Conservation (phyloP, 1,140 invertebrate species). For the Drosophila parabipectinata region DNA sequence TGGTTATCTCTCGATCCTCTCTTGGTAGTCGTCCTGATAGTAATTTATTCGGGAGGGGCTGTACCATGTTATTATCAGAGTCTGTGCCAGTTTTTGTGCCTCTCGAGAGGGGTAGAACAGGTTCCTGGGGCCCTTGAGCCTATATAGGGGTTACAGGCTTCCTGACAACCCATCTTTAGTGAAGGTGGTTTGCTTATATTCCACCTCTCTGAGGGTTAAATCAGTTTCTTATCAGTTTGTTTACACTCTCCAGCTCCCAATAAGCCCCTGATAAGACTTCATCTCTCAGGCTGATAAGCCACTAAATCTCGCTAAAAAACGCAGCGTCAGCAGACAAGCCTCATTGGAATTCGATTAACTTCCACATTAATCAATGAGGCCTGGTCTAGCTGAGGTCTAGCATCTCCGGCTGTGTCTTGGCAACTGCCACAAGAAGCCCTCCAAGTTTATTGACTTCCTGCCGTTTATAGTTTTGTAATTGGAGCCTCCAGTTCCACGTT, state of each 20-base stretch:
- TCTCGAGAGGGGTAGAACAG: not conserved
- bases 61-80: slow-evolving; percentile 70
- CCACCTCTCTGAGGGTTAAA: too few relatives aligned
- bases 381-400: not conserved
- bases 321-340: slow-evolving; percentile 11
- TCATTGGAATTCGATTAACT: slow-evolving; percentile 13
- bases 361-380: slow-evolving; percentile 24
- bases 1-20: slow-evolving; percentile 38
- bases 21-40: slow-evolving; percentile 56
- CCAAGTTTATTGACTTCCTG: slow-evolving; percentile 18
- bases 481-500: slow-evolving; percentile 11
- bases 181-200: not conserved
- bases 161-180: not conserved
- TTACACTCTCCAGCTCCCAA: not conserved
- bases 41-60: slow-evolving; percentile 75
- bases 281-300: slow-evolving; percentile 14
- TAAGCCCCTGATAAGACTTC: not conserved
- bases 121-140: not conserved
- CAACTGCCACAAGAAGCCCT: slow-evolving; percentile 21
- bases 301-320: not conserved
- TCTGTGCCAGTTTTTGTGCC: slow-evolving; percentile 44
- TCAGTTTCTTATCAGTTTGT: not conserved
- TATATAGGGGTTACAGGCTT: not conserved
- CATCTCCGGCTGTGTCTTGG: slow-evolving; percentile 25
- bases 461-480: slow-evolving; percentile 16